These are phyloP conservation scores for Pantherophis alleghaniensis DNA, from an alignment of 2,797 vertebrate species.

Conservation along the genomic window DNA sequence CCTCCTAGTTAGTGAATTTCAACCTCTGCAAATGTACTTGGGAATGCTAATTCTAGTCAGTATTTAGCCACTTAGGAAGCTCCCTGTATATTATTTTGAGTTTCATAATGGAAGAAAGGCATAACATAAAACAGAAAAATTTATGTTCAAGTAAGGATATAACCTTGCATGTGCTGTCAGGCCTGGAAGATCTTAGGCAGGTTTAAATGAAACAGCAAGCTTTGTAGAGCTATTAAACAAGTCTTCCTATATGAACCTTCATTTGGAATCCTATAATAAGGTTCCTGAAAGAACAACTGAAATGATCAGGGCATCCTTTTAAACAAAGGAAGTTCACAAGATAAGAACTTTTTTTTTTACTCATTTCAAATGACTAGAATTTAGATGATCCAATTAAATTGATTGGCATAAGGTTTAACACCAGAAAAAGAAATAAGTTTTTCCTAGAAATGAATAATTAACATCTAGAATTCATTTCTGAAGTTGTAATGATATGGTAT, in stretches of 20 bases:
- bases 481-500: not conserved
- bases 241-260: not conserved
- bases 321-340: not conserved
- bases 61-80: not conserved
- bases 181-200: not conserved
- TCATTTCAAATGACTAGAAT: not conserved
- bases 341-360: not conserved
- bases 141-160: not conserved
- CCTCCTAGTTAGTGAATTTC: not conserved
- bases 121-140: not conserved
- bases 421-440: not conserved
- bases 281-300: not conserved
- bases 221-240: not conserved
- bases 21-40: not conserved
- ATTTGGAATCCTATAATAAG: not conserved
- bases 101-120: not conserved
- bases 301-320: not conserved
- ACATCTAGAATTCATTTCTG: not conserved
- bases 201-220: not conserved
- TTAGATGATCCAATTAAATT: constrained; percentile 25
- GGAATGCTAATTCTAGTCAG: not conserved
- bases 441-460: constrained; percentile 15
- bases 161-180: not conserved
- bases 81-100: not conserved
- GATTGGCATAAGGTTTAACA: constrained; percentile 11